phyloP scores from a whole-genome alignment of 2,113 vertebrate genomes.

The Todiramphus saurophagus region DNA sequence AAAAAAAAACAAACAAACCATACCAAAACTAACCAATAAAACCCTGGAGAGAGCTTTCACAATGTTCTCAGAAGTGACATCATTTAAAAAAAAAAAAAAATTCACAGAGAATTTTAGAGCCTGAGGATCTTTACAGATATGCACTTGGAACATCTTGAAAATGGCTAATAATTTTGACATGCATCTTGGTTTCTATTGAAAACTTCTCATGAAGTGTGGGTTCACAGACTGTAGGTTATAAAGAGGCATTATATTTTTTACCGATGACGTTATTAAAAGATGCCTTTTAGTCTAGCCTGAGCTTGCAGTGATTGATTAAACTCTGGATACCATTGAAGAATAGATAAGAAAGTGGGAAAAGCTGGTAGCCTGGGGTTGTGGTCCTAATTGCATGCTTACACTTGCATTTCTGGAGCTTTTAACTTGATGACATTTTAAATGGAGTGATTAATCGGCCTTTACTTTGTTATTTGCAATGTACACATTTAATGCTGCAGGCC shows the following conservation, averaged over 20 bases:
- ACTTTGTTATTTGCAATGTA: not conserved
- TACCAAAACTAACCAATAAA: rapidly evolving
- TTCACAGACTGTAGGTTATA: not conserved
- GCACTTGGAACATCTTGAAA: not conserved
- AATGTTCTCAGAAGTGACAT: not conserved
- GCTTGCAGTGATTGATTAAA: not conserved
- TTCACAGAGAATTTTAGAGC: not conserved
- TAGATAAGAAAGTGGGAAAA: not conserved
- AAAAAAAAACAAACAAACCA: not conserved
- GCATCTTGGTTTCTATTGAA: not conserved
- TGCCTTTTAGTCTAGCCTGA: not conserved
- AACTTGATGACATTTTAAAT: slow-evolving; percentile 28
- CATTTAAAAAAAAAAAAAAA: not conserved
- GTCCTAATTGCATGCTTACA: not conserved
- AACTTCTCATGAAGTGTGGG: not conserved
- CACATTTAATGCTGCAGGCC: not conserved
- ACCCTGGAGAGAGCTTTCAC: not conserved
- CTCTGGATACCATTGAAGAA: not conserved
- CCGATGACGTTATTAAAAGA: not conserved
- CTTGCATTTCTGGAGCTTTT: not conserved
- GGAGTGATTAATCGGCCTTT: slow-evolving; percentile 7
- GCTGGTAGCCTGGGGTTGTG: not conserved
- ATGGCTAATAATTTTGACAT: not conserved
- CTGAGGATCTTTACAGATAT: not conserved
- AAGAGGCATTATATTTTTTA: not conserved